These are phyloP conservation scores for Ferrisia virgata DNA, from an alignment of 2,888 invertebrate genomes.

Conservation along the genomic window DNA sequence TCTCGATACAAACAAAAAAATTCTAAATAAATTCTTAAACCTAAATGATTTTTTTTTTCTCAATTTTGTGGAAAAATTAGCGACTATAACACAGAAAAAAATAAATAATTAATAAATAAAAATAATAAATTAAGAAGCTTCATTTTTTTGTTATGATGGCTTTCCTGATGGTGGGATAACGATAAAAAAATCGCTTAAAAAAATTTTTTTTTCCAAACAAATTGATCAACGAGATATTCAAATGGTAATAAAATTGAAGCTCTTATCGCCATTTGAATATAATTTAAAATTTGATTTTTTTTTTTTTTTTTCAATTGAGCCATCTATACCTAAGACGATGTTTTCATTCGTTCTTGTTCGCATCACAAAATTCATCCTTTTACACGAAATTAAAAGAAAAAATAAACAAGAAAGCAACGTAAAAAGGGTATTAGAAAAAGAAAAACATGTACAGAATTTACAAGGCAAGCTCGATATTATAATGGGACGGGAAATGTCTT, in stretches of 20 bases:
- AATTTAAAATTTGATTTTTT: background rate
- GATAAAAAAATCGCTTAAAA: background rate
- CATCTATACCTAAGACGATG: background rate
- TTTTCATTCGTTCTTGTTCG: background rate
- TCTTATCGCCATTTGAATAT: background rate
- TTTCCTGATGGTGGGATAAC: slow-evolving; percentile 17
- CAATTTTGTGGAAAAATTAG: background rate
- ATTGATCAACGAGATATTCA: background rate
- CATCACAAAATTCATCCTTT: slow-evolving; percentile 2
- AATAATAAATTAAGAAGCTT: slow-evolving; percentile 15
- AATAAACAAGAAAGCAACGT: background rate
- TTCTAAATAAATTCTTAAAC: background rate
- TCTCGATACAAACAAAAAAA: background rate
- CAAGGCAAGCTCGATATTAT: slow-evolving; percentile 39
- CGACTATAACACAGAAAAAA: slow-evolving; percentile 29
- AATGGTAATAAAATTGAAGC: slow-evolving; percentile 11
- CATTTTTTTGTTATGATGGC: slow-evolving; percentile 13
- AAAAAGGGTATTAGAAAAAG: background rate
- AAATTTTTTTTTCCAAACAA: too few relatives aligned
- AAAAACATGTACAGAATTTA: slow-evolving; percentile 34
- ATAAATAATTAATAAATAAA: background rate
- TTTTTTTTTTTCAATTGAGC: background rate
- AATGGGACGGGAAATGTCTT: background rate
- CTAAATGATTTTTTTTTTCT: background rate
- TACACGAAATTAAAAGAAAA: background rate